These are phyloP conservation scores for Galemys pyrenaicus DNA, from an alignment of 2,113 vertebrate species.

Conservation along the genomic window DNA sequence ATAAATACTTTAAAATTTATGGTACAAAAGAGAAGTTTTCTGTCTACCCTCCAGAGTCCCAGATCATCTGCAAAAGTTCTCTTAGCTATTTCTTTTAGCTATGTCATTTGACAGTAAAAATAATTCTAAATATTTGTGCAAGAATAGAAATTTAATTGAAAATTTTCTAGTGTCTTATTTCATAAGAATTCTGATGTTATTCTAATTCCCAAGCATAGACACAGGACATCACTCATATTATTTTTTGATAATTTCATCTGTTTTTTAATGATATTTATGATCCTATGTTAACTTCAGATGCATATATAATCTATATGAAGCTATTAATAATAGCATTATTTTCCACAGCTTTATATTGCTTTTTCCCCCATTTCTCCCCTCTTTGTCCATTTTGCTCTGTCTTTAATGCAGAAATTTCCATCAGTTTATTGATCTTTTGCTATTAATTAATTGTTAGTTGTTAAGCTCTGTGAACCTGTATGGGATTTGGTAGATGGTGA, in stretches of 20 bases:
- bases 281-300: neutral
- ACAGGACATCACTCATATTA: neutral
- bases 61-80: neutral
- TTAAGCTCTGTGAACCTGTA: neutral
- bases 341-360: neutral
- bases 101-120: too few relatives aligned
- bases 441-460: neutral
- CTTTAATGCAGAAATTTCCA: neutral
- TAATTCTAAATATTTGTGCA: neutral
- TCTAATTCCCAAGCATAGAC: neutral
- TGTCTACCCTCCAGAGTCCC: neutral
- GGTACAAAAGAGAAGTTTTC: neutral
- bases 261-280: neutral
- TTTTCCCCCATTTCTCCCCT: neutral
- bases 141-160: neutral
- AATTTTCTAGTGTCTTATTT: neutral
- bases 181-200: neutral
- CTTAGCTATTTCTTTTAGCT: neutral
- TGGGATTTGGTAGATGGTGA: neutral
- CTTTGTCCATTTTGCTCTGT: neutral
- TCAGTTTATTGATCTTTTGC: neutral
- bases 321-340: neutral
- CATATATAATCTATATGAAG: neutral
- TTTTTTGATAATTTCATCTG: neutral
- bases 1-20: neutral